These are phyloP conservation scores for Chaitophorus viminalis DNA, from an alignment of 2,888 invertebrate species.

Conservation along the genomic window DNA sequence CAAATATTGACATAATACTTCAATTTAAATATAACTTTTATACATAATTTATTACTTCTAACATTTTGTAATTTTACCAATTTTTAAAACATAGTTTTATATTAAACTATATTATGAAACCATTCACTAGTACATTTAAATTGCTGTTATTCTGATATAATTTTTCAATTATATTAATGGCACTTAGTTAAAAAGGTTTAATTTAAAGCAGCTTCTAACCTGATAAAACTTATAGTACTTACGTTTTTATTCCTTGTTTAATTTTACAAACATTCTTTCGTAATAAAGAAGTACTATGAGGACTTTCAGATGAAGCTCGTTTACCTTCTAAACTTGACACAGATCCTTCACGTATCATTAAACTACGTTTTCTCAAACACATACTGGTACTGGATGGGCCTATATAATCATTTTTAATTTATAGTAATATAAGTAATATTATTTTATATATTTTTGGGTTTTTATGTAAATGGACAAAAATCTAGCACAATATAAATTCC, in stretches of 20 bases:
- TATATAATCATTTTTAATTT: not conserved
- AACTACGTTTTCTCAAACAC: slow-evolving; percentile 60
- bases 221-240: slow-evolving; percentile 61
- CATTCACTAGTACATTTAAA: no score
- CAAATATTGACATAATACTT: no score
- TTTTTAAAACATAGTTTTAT: no score
- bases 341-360: slow-evolving; percentile 59
- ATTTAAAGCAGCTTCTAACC: not conserved
- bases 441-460: not conserved
- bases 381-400: slow-evolving; percentile 53
- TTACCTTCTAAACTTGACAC: slow-evolving; percentile 59
- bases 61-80: no score
- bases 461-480: not conserved
- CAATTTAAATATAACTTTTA: no score
- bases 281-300: slow-evolving; percentile 71
- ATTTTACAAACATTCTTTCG: slow-evolving; percentile 87
- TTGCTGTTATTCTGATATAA: no score
- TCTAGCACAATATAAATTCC: not conserved
- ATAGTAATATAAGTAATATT: not conserved
- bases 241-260: slow-evolving; percentile 88
- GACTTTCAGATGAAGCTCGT: slow-evolving; percentile 54
- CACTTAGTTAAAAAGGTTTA: no score
- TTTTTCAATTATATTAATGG: no score
- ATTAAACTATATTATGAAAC: no score
- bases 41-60: no score